These are phyloP conservation scores for Epizoanthus scotinus DNA, from an alignment of 92 coral and sea anemone species.

Conservation along the genomic window DNA sequence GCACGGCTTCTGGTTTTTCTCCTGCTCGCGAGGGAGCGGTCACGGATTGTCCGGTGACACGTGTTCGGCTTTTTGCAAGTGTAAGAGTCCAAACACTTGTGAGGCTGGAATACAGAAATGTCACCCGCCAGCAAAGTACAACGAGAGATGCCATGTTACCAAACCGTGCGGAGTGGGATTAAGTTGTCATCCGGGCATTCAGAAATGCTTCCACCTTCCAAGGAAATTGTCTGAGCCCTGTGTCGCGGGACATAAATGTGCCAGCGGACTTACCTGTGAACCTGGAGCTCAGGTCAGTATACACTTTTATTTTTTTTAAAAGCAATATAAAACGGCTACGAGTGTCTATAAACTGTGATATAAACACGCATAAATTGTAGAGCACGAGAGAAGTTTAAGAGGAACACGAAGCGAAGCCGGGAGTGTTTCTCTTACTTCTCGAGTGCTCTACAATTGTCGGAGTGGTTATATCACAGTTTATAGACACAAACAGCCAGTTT, in stretches of 20 bases:
- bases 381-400: too few relatives aligned
- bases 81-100: slow-evolving; percentile 82
- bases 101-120: slow-evolving; percentile 92
- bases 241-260: slow-evolving; percentile 81
- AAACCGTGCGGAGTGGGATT: slow-evolving; percentile 84
- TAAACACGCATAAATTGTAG: too few relatives aligned
- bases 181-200: slow-evolving; percentile 98
- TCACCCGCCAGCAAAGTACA: slow-evolving; percentile 67
- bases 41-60: slow-evolving; percentile 79
- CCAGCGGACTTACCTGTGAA: slow-evolving; percentile 88
- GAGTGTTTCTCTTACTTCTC: too few relatives aligned
- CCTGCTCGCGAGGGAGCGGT: slow-evolving; percentile 95
- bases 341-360: too few relatives aligned
- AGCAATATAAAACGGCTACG: too few relatives aligned
- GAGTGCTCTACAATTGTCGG: too few relatives aligned
- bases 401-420: too few relatives aligned
- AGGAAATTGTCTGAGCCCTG: slow-evolving; percentile 89
- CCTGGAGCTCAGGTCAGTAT: slow-evolving; percentile 86
- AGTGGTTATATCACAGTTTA: too few relatives aligned
- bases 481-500: too few relatives aligned
- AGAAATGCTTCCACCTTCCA: slow-evolving; percentile 91
- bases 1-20: slow-evolving; percentile 78
- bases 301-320: too few relatives aligned
- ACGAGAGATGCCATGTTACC: slow-evolving; percentile 84
- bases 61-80: slow-evolving; percentile 93